Conservation (phyloP, 2,113 vertebrate species). For the Salvelinus namaycush region DNA sequence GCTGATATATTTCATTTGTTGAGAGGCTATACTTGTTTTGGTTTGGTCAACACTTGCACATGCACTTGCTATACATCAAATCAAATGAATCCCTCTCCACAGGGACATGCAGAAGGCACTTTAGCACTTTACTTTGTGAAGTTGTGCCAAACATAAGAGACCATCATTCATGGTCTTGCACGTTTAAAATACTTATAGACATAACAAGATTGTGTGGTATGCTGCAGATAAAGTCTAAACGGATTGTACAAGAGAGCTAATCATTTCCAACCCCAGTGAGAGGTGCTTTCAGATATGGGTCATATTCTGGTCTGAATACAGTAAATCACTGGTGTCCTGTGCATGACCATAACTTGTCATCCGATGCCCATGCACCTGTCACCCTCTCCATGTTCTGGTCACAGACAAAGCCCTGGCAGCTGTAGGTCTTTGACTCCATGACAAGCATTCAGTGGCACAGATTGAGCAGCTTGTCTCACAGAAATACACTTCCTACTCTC, state of each 20-base stretch:
- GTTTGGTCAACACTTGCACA: neutral
- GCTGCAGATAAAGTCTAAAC: conserved; percentile 13
- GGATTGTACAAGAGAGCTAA: conserved; percentile 16
- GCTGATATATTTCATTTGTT: too few species aligned
- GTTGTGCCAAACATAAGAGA: neutral
- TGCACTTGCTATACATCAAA: too few species aligned
- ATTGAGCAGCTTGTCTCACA: neutral
- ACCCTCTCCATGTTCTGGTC: neutral
- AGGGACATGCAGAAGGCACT: too few species aligned
- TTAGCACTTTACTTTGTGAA: neutral
- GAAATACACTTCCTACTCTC: too few species aligned
- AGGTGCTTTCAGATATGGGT: neutral
- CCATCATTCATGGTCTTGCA: conserved; percentile 27
- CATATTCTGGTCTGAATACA: too few species aligned
- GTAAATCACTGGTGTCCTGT: too few species aligned
- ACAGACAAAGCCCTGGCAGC: too few species aligned
- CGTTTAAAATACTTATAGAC: conserved; percentile 20
- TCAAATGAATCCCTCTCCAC: too few species aligned
- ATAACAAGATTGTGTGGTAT: conserved; percentile 26
- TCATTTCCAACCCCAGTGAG: neutral
- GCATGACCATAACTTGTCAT: too few species aligned
- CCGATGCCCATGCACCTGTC: neutral
- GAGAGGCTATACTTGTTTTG: neutral
- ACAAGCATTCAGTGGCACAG: neutral
- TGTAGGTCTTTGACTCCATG: neutral